Evolutionary conservation across 2,113 vertebrate species (phyloP), one percentile per base, ranked within the genome.

Genomic region (Ornithorhynchus anatinus): DNA sequence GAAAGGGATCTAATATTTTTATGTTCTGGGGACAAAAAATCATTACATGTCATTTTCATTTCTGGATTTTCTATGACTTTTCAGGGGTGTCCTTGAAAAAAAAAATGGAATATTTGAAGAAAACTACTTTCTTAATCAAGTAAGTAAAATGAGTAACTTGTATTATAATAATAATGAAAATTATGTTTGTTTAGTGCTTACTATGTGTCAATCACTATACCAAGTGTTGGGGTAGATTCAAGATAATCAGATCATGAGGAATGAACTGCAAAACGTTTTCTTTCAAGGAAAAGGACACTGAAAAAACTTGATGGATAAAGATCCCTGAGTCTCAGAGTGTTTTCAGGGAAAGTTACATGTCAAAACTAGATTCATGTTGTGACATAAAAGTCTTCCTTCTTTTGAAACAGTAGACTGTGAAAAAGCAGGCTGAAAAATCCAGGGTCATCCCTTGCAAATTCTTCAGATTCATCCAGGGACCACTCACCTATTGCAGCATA

Each of bases 251-350:
- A 32, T 8, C 33, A 22, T 35, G 59, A 61, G 29, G 25, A 6
- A 10, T n/a, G 44, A 13, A 29, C 17, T 61, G n/a, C 29, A 23
- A 2, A 57, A 27, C 5, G 47, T 39, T 50, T 60, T 45, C 37
- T 64, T 57, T 69, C 38, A 38, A 52, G 77, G n/a, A 70, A 58
- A 14, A 63, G 22, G 6, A 69, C 58, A 8, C 25, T 72, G 42
- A 61, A 71, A 75, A 68, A 19, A 80, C 14, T 8, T n/a, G n/a
- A n/a, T n/a, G n/a, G n/a, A 62, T 5, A 35, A 65, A 75, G 64
- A n/a, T 10, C 1, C 6, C 7, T 27, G 27, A 50, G 43, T 10
- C 43, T 38, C n/a, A 37, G 51, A 74, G 29, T n/a, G 42, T 25
- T n/a, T n/a, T n/a, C n/a, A n/a, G n/a, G n/a, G 31, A 48, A 33